Base-by-base conservation (phyloP, 35 echinoderm and acorn worm genomes). In the Apostichopus japonicus region DNA sequence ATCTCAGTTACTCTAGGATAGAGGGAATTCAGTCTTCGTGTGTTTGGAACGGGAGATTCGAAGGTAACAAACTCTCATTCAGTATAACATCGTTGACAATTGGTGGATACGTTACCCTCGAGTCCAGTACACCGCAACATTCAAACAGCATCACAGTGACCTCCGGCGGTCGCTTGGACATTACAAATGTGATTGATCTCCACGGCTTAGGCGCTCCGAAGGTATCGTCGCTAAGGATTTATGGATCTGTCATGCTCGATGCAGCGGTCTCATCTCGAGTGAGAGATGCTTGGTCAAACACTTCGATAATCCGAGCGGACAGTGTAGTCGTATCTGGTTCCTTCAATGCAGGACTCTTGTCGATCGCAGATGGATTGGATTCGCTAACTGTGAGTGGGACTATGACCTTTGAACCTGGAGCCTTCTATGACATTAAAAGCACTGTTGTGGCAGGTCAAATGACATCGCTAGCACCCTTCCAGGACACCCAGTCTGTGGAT, bases 401-500 rank as follows among this genome's bases (percentile, higher is more conserved):
- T 23, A 72, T 95, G 52, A 92, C 94, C 80, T 87, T 95, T 81
- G 89, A 95, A 86, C 90, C 94, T 13, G 67, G 52, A 52, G 82
- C 44, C 6, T 33, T 65, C 13, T 95, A 91, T 54, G 24, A 86
- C 13, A 92, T 95, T 22, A 52, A 75, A 2, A 53, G 86, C 23
- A 70, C 83, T 15, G 84, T 6, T 55, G 59, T 96, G 6, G 86
- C 62, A 91, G 92, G 90, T 78, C 78, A 77, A n/a, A 71, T 93
- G 65, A 91, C 86, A 11, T 83, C 92, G 0, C 88, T 53, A 51
- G 91, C 90, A 2, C 83, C 92, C 8, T 83, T 90, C 13, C 25
- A 86, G 3, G 21, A 65, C 53, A 55, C 56, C 11, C 63, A 67
- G 63, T 67, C 8, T 67, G 4, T 19, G 0, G 63, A 67, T 19